A percentile compares a stretch with the other conserved stretches of the same genome.
Evolutionary conservation across 2,797 vertebrate species (phyloP).

Genomic region (Acridotheres tristis): DNA sequence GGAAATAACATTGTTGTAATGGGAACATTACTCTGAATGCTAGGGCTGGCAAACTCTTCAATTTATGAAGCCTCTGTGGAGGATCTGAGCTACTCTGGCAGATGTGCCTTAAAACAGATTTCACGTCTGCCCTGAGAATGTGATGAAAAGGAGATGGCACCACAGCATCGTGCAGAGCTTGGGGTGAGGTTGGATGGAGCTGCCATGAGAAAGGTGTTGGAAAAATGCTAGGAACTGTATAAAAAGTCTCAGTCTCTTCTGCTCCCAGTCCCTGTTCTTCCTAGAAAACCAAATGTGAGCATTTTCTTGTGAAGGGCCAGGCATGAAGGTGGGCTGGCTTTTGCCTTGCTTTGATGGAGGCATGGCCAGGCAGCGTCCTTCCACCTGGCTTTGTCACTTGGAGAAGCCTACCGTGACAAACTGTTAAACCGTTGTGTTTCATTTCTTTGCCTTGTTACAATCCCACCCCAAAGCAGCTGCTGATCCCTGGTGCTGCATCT

Average conservation of each 20-base stretch:
- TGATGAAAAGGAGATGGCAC: neutral
- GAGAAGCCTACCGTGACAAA: neutral
- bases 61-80: neutral
- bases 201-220: neutral
- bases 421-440: neutral
- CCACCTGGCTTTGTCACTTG: neutral
- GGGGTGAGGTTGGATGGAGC: neutral
- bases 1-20: constrained; percentile 38
- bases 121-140: neutral
- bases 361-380: neutral
- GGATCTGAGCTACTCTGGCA: neutral
- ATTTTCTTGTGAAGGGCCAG: neutral
- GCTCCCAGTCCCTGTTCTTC: neutral
- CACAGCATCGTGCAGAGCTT: neutral
- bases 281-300: neutral
- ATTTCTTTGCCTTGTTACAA: neutral
- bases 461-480: neutral
- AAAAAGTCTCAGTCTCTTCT: neutral
- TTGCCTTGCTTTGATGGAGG: neutral
- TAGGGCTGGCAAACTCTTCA: constrained; percentile 12
- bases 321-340: neutral
- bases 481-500: neutral
- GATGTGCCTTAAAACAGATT: neutral
- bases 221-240: neutral
- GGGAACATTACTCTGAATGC: constrained; percentile 20